These are phyloP conservation scores for Lasioglossum pauxillum DNA, from an alignment of 2,888 invertebrate genomes.

Conservation along the genomic window DNA sequence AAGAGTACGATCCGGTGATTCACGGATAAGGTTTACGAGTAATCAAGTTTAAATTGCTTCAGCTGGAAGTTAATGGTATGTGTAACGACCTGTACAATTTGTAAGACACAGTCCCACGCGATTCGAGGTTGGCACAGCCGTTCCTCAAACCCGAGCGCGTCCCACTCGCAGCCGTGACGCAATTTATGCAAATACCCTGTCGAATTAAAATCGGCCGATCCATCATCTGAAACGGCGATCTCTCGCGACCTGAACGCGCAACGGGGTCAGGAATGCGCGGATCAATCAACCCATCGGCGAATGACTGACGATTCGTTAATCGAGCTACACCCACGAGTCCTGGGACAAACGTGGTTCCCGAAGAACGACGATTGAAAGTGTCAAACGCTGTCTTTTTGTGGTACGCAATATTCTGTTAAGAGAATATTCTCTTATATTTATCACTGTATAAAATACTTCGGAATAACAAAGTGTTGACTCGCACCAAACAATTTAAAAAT, in stretches of 20 bases:
- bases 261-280: slow-evolving; percentile 51
- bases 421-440: too few species aligned
- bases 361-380: background rate
- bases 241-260: slow-evolving; percentile 18
- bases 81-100: slow-evolving; percentile 15
- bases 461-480: background rate
- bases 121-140: background rate
- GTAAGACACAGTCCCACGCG: slow-evolving; percentile 16
- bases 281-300: slow-evolving; percentile 56
- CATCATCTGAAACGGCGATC: slow-evolving; percentile 55
- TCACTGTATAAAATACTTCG: background rate
- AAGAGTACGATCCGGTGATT: background rate
- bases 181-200: slow-evolving; percentile 45
- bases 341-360: background rate
- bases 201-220: slow-evolving; percentile 58
- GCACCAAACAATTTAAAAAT: background rate
- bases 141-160: background rate
- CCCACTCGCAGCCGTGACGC: slow-evolving; percentile 34
- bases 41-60: slow-evolving; percentile 12
- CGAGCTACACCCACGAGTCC: slow-evolving; percentile 29
- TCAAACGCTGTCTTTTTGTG: background rate
- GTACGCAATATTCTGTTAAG: background rate
- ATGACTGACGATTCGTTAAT: slow-evolving; percentile 58
- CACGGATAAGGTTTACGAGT: background rate
- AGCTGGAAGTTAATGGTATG: slow-evolving; percentile 6